Percentiles rank a stretch among this genome's conserved stretches.
These are phyloP conservation scores for Enteromius radiatus DNA, from an alignment of 2,797 vertebrate genomes.

Conservation along the genomic window DNA sequence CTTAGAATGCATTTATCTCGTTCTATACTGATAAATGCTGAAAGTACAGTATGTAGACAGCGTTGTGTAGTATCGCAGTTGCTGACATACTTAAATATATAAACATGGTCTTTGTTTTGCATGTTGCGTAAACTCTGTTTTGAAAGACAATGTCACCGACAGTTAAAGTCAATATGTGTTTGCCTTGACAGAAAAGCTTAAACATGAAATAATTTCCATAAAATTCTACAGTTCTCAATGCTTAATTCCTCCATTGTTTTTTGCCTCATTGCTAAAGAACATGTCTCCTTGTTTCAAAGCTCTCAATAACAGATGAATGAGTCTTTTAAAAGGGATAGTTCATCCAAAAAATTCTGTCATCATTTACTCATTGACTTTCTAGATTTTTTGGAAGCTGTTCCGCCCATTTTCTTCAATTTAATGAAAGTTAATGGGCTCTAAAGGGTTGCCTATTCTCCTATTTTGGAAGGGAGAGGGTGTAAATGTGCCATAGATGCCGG, in stretches of 20 bases:
- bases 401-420: neutral
- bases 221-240: neutral
- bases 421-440: too few relatives aligned
- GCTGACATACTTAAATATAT: neutral
- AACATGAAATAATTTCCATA: neutral
- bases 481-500: neutral
- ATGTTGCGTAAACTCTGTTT: neutral
- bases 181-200: neutral
- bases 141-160: neutral
- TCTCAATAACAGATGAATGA: neutral
- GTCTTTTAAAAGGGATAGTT: neutral
- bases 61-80: neutral
- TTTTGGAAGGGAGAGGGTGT: neutral
- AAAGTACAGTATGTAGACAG: slow-evolving; percentile 3
- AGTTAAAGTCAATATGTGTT: neutral
- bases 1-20: slow-evolving; percentile 4
- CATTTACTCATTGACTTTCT: neutral
- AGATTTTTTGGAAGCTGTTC: neutral
- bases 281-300: neutral
- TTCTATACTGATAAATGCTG: neutral
- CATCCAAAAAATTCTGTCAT: neutral
- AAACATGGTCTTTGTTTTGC: neutral
- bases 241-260: neutral
- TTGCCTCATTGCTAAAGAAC: neutral
- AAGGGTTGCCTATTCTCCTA: neutral